Base-by-base conservation (phyloP, 2,797 vertebrate genomes). In the Coranthus polyacanthus region DNA sequence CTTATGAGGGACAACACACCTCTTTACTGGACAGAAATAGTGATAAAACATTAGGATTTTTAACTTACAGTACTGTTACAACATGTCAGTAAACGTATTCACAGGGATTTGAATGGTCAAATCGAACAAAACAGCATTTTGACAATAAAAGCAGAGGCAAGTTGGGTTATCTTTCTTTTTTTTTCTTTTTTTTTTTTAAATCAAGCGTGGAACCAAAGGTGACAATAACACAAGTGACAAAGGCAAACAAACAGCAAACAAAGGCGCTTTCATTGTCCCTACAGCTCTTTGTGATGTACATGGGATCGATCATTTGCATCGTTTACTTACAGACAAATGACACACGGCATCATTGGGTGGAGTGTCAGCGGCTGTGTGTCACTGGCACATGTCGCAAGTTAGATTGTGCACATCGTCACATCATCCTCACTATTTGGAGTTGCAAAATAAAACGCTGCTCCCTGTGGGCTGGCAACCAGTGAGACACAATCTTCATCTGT, bases 1-100 rank as follows among this genome's bases (percentile, higher is more conserved):
- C 12, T 1, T 11, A 22, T 65, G 15, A 32, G 50, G 26, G 72
- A 41, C 67, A 44, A 76, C 34, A 56, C 36, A 63, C 11, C 37
- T 52, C 21, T 90, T 89, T 89, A 89, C 42, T 86, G 50, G 55
- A 59, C 24, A 53, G 29, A 65, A 26, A 60, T 21, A 18, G 24
- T 9, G 45, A 64, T 29, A 46, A 50, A 76, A 73, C 58, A 77
- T 68, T 16, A 11, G n/a, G n/a, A 54, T 68, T 26, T 74, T 54
- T 73, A 52, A 61, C 55, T 55, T 68, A 78, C 47, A 78, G 70
- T 68, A 17, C 20, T 49, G 53, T 63, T 32, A 57, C 62, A 62
- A 45, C 20, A 41, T 56, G 49, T 63, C 50, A 75, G 57, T 20
- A 51, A 65, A 46, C 68, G 18, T 60, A 21, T 59, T 72, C 59